Percentiles rank a stretch among this genome's conserved stretches.
Conservation (phyloP, 2,113 vertebrate species). For the Ursus arctos region DNA sequence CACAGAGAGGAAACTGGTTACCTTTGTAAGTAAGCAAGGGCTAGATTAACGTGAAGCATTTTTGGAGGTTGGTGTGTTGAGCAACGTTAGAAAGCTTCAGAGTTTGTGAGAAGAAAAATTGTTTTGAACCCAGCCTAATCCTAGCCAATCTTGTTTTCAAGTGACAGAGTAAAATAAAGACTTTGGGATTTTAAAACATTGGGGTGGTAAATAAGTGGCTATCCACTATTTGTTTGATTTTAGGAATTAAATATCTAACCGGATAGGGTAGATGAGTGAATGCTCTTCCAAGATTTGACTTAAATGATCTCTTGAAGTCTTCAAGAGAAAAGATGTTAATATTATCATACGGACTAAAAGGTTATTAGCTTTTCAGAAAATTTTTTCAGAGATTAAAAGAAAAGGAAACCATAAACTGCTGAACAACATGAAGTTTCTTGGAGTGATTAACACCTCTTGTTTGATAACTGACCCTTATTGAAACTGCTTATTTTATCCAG, state of each 20-base stretch:
- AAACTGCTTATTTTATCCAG: not conserved
- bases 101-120: slow-evolving; percentile 6
- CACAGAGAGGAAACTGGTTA: not conserved
- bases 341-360: not conserved
- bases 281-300: not conserved
- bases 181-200: not conserved
- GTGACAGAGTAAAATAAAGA: not conserved
- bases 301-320: not conserved
- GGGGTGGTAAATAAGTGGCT: not conserved
- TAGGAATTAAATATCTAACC: slow-evolving; percentile 3
- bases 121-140: not conserved
- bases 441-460: not conserved
- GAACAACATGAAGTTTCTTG: not conserved
- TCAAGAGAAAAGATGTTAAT: not conserved
- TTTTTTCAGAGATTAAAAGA: slow-evolving; percentile 52
- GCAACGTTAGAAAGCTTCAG: not conserved
- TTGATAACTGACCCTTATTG: not conserved
- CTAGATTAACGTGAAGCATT: not conserved
- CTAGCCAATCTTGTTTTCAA: not conserved
- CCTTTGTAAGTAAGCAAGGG: not conserved
- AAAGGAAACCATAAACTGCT: not conserved
- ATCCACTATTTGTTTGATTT: not conserved
- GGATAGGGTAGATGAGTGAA: not conserved
- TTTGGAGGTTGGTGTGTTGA: not conserved
- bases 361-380: not conserved